Evolutionary conservation across 2,888 invertebrate genomes (phyloP), one percentile per base, ranked within the genome.

Genomic region (Cerceris ruficornis): DNA sequence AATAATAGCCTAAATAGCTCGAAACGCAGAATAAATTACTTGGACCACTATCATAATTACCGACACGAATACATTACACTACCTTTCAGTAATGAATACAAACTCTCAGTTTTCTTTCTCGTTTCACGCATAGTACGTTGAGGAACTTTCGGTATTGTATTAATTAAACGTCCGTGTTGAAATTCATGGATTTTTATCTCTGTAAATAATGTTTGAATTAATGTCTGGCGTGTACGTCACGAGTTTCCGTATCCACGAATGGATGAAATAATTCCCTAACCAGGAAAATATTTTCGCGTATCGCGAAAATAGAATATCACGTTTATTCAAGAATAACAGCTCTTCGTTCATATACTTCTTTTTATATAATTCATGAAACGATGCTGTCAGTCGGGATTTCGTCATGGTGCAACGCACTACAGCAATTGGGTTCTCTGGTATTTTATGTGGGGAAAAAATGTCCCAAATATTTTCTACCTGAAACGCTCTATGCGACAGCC

Each of bases 281-380:
- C 0, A 7, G 7, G 11, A 62, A 49, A 61, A 50, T 72, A 61
- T 50, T 41, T 42, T 15, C 8, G 5, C 17, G 15, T 49, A 17
- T 41, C 42, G 41, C 9, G 50, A 7, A 55, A 69, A 68, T 68
- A 64, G 62, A 73, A 68, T 73, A 64, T 39, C 73, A 28, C 72
- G n/a, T 50, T 72, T 59, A 46, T 68, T 67, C 67, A 49, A 49
- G 73, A 39, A 59, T 54, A 8, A 42, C 28, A 28, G 7, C n/a
- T 9, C 14, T 73, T 64, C 55, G 9, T 73, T 65, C 68, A 76
- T 65, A 46, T 50, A 7, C 50, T 50, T 46, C 5, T 46, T 64
- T 54, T 54, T 28, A 28, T 28, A 28, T 28, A 28, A 28, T 28
- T 28, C 28, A 28, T 28, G 28, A 28, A 28, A 28, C 28, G 28